Conservation (phyloP, 2,113 vertebrate genomes). For the Ctenomys sociabilis region DNA sequence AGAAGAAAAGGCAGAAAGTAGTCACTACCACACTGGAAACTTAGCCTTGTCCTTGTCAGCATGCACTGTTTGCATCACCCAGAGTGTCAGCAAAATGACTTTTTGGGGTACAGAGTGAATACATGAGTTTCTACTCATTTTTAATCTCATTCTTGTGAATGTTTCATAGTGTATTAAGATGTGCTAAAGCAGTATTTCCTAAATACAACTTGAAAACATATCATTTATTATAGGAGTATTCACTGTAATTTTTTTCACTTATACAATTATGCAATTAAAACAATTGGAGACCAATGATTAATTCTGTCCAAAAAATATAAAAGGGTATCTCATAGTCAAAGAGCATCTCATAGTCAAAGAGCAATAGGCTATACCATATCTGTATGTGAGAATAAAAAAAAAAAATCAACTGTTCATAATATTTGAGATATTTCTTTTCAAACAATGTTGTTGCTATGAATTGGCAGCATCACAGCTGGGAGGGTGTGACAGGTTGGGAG, state of each 20-base stretch:
- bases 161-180: not conserved
- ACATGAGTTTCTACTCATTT: not conserved
- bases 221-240: not conserved
- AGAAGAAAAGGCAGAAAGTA: not conserved
- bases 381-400: not conserved
- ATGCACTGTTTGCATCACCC: not conserved
- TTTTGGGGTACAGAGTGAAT: not conserved
- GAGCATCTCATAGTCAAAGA: not conserved
- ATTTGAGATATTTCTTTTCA: not conserved
- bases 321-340: not conserved
- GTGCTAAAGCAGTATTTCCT: not conserved
- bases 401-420: not conserved
- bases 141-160: constrained; percentile 39
- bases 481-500: not conserved
- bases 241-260: not conserved
- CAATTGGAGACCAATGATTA: not conserved
- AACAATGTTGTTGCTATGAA: not conserved
- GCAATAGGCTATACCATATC: not conserved
- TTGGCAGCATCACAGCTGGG: not conserved
- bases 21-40: not conserved
- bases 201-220: constrained; percentile 5
- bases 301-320: no score
- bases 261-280: constrained; percentile 18
- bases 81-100: not conserved
- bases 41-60: not conserved